These are phyloP conservation scores for Drosophila burlai DNA, from an alignment of 1,140 invertebrate genomes.

Conservation along the genomic window DNA sequence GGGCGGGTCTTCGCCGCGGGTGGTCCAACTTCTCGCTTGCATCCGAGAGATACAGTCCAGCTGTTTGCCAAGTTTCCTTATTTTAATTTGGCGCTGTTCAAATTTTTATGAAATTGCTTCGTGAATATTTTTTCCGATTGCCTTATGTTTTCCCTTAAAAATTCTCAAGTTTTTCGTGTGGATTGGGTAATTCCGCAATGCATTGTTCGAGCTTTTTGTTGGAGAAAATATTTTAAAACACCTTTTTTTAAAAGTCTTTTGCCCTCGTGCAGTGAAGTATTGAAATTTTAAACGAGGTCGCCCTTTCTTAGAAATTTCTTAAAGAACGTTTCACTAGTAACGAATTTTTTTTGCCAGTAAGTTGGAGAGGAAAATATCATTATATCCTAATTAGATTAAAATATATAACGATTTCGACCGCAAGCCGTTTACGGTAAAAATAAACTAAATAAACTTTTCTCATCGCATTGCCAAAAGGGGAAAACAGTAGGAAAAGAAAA, in stretches of 20 bases:
- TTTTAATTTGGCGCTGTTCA: slow-evolving; percentile 59
- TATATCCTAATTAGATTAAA: slow-evolving; percentile 81
- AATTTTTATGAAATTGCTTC: slow-evolving; percentile 51
- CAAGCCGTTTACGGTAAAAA: slow-evolving; percentile 56
- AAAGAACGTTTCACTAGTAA: background rate
- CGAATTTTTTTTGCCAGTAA: background rate
- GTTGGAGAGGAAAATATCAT: slow-evolving; percentile 55
- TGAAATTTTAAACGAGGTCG: background rate
- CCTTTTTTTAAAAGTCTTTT: background rate
- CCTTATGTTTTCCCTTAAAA: slow-evolving; percentile 3
- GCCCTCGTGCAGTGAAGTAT: background rate
- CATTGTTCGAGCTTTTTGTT: slow-evolving; percentile 8
- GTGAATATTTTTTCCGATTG: slow-evolving; percentile 32
- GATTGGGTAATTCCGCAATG: background rate
- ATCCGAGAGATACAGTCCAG: slow-evolving; percentile 39
- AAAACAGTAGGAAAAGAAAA: slow-evolving; percentile 19
- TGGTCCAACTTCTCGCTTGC: slow-evolving; percentile 39
- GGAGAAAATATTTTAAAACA: background rate
- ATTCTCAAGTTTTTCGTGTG: slow-evolving; percentile 11
- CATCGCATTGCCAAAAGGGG: slow-evolving; percentile 58
- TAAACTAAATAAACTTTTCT: slow-evolving; percentile 60
- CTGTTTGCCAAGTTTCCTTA: slow-evolving; percentile 65
- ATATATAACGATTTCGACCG: slow-evolving; percentile 73
- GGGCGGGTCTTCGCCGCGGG: slow-evolving; percentile 29
- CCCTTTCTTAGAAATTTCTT: background rate